Base-by-base conservation (phyloP, 1,140 invertebrate species). In the Lucilia cuprina region DNA sequence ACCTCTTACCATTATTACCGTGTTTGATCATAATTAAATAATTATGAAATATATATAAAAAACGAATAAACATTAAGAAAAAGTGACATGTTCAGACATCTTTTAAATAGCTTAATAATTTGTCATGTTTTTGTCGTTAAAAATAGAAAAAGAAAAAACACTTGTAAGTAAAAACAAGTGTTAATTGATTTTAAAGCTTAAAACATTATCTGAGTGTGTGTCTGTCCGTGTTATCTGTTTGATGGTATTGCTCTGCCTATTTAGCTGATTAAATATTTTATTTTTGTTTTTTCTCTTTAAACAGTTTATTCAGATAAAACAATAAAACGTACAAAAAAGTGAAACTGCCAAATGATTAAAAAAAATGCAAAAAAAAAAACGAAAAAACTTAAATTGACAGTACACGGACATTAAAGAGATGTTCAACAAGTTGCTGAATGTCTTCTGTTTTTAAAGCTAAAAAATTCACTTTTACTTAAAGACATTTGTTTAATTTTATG, bases 331-430 rank as follows among this genome's bases (percentile, higher is more conserved):
- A 60, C 85, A 85, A 86, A 88, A 90, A 90, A 90, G 89, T 90
- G 89, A 90, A 90, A 90, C 88, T 90, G 88, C 87, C 88, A 85
- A 88, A 89, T 90, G n/a, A 86, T 86, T 87, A 2, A 2, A 30
- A 30, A 25, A 70, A 86, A 84, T 60, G 77, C 84, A 83, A 86
- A 85, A 50, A 30, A 65, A 84, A 74, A 30, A 47, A 84, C 25
- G 82, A 82, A 41, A 35, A 17, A 17, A 60, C 55, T 2, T 17
- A n/a, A 7, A 60, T n/a, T n/a, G 55, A n/a, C 14, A 17, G 14
- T 17, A 60, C 55, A 60, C 55, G n/a, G n/a, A 60, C 55, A 60
- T 70, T 21, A 70, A 70, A 70, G 9, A 19, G 19, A 25, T 21
- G 19, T 21, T 21, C 65, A 70, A 70, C 65, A 70, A 70, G 8